phyloP scores from a whole-genome alignment of 2,797 vertebrate genomes.

The Harpagifer antarcticus region DNA sequence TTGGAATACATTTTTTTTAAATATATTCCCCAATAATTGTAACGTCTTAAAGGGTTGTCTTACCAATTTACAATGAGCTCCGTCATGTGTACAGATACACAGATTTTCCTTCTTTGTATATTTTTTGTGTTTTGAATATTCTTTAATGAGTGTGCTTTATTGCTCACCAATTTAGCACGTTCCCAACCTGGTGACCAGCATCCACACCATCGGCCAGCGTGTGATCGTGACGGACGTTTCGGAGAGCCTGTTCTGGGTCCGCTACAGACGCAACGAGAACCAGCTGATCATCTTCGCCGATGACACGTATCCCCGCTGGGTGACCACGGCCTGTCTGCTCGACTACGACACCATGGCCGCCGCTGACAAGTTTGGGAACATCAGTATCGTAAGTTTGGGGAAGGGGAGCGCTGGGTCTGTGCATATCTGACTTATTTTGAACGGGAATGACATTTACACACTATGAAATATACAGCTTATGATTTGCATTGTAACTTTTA shows the following conservation, averaged over 20 bases:
- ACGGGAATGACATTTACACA: neutral
- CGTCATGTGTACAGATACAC: too few relatives aligned
- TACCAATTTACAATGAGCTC: too few relatives aligned
- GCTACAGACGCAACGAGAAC: conserved; percentile 97
- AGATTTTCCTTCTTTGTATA: neutral
- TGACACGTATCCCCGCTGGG: conserved; percentile 97
- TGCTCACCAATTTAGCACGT: conserved; percentile 86
- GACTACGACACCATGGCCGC: conserved; percentile 98
- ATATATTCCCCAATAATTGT: too few relatives aligned
- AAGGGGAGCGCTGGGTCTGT: neutral
- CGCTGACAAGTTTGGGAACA: conserved; percentile 99
- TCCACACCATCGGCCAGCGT: conserved; percentile 95
- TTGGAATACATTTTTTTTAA: too few relatives aligned
- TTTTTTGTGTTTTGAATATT: neutral
- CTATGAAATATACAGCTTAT: too few relatives aligned
- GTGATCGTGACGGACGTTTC: conserved; percentile 96
- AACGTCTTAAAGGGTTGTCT: too few relatives aligned
- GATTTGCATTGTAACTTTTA: neutral
- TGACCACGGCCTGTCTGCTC: conserved; percentile 94
- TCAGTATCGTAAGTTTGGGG: conserved; percentile 91
- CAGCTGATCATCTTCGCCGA: conserved; percentile 99
- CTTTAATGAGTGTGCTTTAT: neutral
- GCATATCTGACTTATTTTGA: neutral
- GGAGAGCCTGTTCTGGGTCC: conserved; percentile 98
- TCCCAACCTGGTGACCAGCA: conserved; percentile 95